Evolutionary conservation across 2,888 invertebrate species (phyloP), one percentile per base, ranked within the genome.

Genomic region (Eucriotettix oculatus): DNA sequence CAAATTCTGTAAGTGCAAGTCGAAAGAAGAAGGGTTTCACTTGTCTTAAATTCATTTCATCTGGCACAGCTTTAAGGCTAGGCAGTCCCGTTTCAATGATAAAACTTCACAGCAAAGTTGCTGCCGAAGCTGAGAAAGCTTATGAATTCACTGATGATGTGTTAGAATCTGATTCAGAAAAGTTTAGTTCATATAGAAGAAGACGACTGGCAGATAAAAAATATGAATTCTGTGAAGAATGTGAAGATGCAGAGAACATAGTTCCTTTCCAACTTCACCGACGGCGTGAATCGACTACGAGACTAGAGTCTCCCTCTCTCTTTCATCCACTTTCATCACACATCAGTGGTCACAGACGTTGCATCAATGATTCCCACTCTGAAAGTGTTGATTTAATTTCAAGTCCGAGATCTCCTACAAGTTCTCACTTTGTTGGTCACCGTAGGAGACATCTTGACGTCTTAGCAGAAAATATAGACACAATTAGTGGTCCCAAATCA

Each of bases 121-220:
- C 72, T 58, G 68, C 71, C n/a, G 75, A 75, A 66, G 86, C 83
- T 1, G 87, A 83, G 68, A 85, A 86, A 74, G 86, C 89, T 0
- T 90, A 91, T 70, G 90, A 90, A 70, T 90, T 90, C 68, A 88
- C 85, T 1, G 90, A 90, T 68, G 90, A 90, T 66, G 80, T 84
- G 10, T 87, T 87, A 66, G 81, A 80, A 10, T 62, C 66, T 40
- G 88, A 88, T 65, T 89, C 86, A 69, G 90, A 90, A 70, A 90
- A 90, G 69, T 79, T 91, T n/a, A 89, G 88, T 67, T 86, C 85
- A 68, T 90, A 89, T 69, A 79, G 92, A 10, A 89, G 90, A 70
- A 81, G 90, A 59, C 81, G 91, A 10, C 74, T 92, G 58, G 93
- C 93, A 0, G 92, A 93, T 68, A 93, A 93, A 71, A 92, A 91